Percentiles rank a stretch among this genome's conserved stretches.
phyloP scores from a whole-genome alignment of 2,113 vertebrate species.

The Gallinago jamesoni region DNA sequence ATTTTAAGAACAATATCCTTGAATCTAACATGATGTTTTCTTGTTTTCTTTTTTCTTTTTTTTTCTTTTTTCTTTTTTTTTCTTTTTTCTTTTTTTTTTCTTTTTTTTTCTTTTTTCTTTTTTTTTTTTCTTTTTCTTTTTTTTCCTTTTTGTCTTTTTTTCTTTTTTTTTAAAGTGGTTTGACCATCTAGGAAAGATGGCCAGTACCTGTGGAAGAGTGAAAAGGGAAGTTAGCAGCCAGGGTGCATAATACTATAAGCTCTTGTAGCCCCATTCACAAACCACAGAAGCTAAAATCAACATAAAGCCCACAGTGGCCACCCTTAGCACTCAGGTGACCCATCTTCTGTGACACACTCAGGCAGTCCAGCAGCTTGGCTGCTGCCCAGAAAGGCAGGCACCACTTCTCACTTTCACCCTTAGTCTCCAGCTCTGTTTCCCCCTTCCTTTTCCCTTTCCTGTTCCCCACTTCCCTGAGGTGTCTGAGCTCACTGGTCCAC shows the following conservation, averaged over 20 bases:
- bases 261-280: background rate
- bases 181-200: background rate
- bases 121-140: too few species aligned
- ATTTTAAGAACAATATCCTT: background rate
- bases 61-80: too few species aligned
- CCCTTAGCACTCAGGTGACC: background rate
- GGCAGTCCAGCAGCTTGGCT: background rate
- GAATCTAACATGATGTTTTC: background rate
- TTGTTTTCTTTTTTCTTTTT: background rate
- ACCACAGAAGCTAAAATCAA: background rate
- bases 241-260: background rate
- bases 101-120: background rate
- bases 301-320: background rate
- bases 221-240: background rate
- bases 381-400: background rate
- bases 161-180: background rate
- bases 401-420: background rate
- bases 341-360: background rate
- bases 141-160: too few species aligned
- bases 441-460: background rate
- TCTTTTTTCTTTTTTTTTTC: too few species aligned
- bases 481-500: background rate
- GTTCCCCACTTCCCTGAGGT: background rate
- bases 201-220: background rate
- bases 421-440: background rate